Base-by-base conservation (phyloP, 2,797 vertebrate species). In the Pipistrellus kuhlii region DNA sequence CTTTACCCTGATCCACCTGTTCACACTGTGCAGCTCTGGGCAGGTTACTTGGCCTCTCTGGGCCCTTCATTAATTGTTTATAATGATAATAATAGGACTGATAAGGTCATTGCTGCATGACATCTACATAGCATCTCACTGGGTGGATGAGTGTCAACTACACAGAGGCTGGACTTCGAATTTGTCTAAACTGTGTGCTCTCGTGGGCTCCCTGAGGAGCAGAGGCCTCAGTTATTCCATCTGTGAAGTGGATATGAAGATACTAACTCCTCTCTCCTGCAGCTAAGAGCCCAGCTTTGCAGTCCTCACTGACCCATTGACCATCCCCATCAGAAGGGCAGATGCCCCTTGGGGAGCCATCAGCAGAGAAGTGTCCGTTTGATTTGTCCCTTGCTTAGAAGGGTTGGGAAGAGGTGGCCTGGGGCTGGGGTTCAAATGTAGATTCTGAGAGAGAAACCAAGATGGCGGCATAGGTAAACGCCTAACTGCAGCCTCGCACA, bases 401-500 rank as follows among this genome's bases (percentile, higher is more conserved):
- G 51, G 55, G 44, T 53, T 55, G 71, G 71, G 68, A 51, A 0
- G 1, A 25, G 32, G 46, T 1, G 2, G 46, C 46, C 32, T 0
- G 12, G 25, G 55, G 95, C 82, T 85, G 93, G 41, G 41, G 86
- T 66, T 73, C 92, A 85, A 38, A 73, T 46, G 64, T 5, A 27
- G 73, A 73, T 81, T 68, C 72, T 11, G 6, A 41, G 38, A 41
- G 38, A 41, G 38, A 41, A 41, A 41, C 38, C 38, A 41, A 41
- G 38, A 41, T 41, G 38, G 38, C 38, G 6, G 38, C 38, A 41
- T 41, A 41, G 38, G 6, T 41, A 41, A 41, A 41, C 6, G 38
- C 6, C 38, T 41, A 41, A 41, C 38, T 41, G 38, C 38, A 41
- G 38, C 38, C 38, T 41, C 1, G 38, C 38, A 41, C 6, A 41